phyloP scores from a whole-genome alignment of 1,140 invertebrate genomes.

The Zophobas atratus region DNA sequence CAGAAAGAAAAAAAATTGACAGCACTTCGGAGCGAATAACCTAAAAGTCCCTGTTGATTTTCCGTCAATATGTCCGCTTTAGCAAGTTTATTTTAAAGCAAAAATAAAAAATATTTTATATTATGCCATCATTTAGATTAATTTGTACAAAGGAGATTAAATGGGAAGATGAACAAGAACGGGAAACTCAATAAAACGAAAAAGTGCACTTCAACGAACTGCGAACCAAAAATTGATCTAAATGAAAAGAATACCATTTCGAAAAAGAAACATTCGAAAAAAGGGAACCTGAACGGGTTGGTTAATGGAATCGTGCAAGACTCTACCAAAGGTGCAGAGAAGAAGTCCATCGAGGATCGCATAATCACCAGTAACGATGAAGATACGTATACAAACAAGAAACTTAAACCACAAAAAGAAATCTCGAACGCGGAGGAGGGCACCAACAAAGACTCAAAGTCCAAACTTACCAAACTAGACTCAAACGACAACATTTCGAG shows the following conservation, averaged over 20 bases:
- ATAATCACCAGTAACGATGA: constrained; percentile 27
- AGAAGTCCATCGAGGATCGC: constrained; percentile 15
- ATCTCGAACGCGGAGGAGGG: constrained; percentile 48
- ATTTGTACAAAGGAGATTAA: constrained; percentile 34
- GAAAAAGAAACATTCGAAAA: constrained; percentile 49
- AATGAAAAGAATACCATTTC: constrained; percentile 32
- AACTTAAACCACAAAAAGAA: constrained; percentile 43
- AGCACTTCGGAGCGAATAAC: constrained; percentile 27
- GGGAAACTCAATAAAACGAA: constrained; percentile 36
- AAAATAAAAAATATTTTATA: constrained; percentile 45
- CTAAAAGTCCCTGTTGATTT: constrained; percentile 54
- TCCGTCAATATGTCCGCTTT: constrained; percentile 55
- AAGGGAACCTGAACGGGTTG: constrained; percentile 59
- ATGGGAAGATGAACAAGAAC: constrained; percentile 33
- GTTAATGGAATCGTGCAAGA: constrained; percentile 58
- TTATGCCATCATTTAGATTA: constrained; percentile 45
- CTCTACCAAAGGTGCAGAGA: constrained; percentile 16
- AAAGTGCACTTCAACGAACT: constrained; percentile 47
- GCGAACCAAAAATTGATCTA: constrained; percentile 34
- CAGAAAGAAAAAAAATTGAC: constrained; percentile 46
- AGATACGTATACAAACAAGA: constrained; percentile 36
- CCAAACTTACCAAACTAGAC: constrained; percentile 53
- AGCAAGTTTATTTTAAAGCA: constrained; percentile 42
- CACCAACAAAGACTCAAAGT: constrained; percentile 53
- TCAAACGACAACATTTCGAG: constrained; percentile 55